Conservation (phyloP, 2,797 vertebrate genomes). For the Sibirionetta formosa region DNA sequence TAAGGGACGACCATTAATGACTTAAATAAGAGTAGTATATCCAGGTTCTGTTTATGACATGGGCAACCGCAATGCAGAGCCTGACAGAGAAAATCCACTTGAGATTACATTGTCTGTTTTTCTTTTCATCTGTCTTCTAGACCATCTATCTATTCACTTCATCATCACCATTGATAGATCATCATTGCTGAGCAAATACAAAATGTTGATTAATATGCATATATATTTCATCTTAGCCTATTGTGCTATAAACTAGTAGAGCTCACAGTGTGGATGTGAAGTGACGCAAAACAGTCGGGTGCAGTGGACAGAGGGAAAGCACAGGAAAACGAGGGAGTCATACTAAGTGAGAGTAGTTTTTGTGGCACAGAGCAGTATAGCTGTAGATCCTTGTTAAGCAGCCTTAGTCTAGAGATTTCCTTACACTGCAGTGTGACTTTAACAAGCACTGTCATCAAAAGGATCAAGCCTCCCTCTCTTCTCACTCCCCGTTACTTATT, state of each 20-base stretch:
- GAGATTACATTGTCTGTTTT: neutral
- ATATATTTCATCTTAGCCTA: neutral
- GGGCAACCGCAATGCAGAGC: neutral
- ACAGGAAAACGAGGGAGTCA: rapidly evolving
- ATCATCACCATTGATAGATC: neutral
- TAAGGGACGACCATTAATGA: neutral
- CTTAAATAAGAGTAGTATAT: neutral
- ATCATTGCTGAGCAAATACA: neutral
- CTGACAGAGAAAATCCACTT: neutral
- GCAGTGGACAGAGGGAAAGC: neutral
- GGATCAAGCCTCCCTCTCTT: neutral
- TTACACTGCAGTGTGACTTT: neutral
- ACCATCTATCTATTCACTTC: neutral
- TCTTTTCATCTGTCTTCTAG: neutral
- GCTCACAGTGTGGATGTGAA: neutral
- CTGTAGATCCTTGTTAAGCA: neutral
- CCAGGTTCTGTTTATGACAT: neutral
- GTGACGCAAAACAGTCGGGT: neutral
- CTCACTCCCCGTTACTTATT: neutral
- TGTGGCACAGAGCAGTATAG: neutral
- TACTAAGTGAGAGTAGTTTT: neutral
- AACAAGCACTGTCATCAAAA: neutral
- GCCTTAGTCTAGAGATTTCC: neutral
- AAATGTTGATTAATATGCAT: neutral
- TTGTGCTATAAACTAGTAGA: neutral